These are phyloP conservation scores for Falco columbarius DNA, from an alignment of 2,797 vertebrate genomes.

Conservation along the genomic window DNA sequence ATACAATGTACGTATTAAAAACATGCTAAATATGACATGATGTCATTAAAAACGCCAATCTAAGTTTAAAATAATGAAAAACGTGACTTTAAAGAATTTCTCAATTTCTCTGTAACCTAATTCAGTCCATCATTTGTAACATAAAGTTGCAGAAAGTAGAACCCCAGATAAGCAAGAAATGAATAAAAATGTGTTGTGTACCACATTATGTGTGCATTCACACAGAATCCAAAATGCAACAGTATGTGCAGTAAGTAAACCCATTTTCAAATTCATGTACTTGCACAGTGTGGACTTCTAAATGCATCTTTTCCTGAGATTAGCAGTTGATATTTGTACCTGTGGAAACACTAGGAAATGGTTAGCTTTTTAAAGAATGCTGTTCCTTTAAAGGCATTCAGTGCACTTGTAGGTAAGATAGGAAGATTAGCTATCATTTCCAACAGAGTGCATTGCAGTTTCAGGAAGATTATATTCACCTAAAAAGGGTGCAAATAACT, in stretches of 20 bases:
- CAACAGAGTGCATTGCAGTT: neutral
- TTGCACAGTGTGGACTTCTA: neutral
- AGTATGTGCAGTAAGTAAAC: neutral
- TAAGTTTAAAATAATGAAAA: neutral
- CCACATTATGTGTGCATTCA: neutral
- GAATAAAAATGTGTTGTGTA: neutral
- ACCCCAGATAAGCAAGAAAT: neutral
- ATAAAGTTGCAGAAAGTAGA: neutral
- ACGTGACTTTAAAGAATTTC: neutral
- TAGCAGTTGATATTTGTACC: neutral
- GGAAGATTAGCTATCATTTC: neutral
- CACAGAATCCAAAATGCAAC: neutral
- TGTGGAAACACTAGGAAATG: neutral
- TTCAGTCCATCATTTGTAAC: neutral
- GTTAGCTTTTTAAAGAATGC: neutral
- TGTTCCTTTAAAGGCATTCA: neutral
- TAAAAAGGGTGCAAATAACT: neutral
- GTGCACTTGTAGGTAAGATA: neutral
- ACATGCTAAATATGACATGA: neutral
- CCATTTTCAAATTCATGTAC: neutral
- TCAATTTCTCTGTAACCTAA: neutral
- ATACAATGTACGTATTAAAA: neutral
- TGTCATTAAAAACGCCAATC: neutral
- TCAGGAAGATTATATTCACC: neutral
- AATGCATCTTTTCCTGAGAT: neutral